phyloP scores from a whole-genome alignment of 2,888 invertebrate genomes.

The Orthosia gracilis region DNA sequence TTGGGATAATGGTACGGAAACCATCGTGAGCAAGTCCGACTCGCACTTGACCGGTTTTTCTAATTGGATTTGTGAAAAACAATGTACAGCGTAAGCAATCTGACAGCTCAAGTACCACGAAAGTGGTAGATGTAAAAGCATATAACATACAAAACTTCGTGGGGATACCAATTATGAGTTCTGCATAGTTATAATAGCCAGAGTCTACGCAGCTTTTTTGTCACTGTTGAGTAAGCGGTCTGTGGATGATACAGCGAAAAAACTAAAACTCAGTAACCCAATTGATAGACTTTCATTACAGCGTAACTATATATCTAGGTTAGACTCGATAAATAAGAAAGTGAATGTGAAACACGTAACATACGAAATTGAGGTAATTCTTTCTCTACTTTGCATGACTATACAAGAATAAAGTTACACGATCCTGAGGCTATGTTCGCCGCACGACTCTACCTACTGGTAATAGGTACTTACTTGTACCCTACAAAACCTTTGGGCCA shows the following conservation, averaged over 20 bases:
- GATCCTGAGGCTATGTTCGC: conserved; percentile 16
- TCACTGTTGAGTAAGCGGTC: background rate
- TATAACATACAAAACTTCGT: too few relatives aligned
- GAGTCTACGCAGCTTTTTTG: too few relatives aligned
- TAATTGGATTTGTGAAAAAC: too few relatives aligned
- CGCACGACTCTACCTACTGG: background rate
- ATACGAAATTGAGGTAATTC: conserved; percentile 37
- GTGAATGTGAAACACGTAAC: conserved; percentile 51
- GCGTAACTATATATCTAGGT: conserved; percentile 42
- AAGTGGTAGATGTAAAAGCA: too few relatives aligned
- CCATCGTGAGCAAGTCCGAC: too few relatives aligned
- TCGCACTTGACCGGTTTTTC: too few relatives aligned
- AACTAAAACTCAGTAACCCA: background rate
- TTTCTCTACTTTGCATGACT: conserved; percentile 22
- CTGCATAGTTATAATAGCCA: too few relatives aligned
- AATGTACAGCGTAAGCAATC: too few relatives aligned
- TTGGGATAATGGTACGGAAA: too few relatives aligned
- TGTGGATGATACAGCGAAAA: background rate
- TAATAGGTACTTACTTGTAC: background rate
- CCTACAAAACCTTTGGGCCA: background rate
- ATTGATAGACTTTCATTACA: conserved; percentile 31
- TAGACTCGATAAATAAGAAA: conserved; percentile 50
- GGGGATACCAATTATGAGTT: too few relatives aligned
- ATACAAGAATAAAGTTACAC: conserved; percentile 21
- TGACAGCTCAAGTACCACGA: too few relatives aligned